Base-by-base conservation (phyloP, 1,140 invertebrate species). In the Drosophila sp. region DNA sequence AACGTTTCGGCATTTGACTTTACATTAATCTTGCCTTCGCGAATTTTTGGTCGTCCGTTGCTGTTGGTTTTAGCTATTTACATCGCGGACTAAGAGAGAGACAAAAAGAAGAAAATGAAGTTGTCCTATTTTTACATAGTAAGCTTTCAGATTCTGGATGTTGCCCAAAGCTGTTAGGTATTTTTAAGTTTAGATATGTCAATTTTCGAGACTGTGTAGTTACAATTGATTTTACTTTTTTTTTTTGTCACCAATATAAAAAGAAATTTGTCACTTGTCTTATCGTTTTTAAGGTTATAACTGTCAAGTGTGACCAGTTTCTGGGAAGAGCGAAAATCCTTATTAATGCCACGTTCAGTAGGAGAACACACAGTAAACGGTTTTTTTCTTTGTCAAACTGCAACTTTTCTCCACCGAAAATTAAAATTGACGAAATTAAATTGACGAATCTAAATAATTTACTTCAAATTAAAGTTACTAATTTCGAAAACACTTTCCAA, bases 201-300 rank as follows among this genome's bases (percentile, higher is more conserved):
- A 27, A 10, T 27, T 27, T 50, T 8, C 6, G 8, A 2, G 7
- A 50, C 8, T 50, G 23, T 50, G 23, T 50, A 25, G 32, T 58
- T 8, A 8, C 32, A 27, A 63, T 65, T 65, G 47, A 60, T 44
- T 66, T 57, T 74, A 25, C 67, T 64, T 78, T 66, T 56, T 17
- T 17, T 75, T 76, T 66, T 67, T 47, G 66, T 83, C 25, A 66
- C 83, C 65, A 87, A 87, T 60, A 86, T 82, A 79, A 69, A 86
- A 79, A 85, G 80, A 85, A 84, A 76, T 76, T 75, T 87, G 86
- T 76, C 80, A 86, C 83, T 86, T 89, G 83, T 87, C 83, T 89
- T 50, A 50, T 50, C 44, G 44, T 50, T 86, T 86, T 86, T 87
- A 83, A 86, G 83, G 83, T 86, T 86, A 86, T 86, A 77, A 74